phyloP scores from a whole-genome alignment of 1,140 invertebrate genomes.

The Pseudomyrmex sp. region DNA sequence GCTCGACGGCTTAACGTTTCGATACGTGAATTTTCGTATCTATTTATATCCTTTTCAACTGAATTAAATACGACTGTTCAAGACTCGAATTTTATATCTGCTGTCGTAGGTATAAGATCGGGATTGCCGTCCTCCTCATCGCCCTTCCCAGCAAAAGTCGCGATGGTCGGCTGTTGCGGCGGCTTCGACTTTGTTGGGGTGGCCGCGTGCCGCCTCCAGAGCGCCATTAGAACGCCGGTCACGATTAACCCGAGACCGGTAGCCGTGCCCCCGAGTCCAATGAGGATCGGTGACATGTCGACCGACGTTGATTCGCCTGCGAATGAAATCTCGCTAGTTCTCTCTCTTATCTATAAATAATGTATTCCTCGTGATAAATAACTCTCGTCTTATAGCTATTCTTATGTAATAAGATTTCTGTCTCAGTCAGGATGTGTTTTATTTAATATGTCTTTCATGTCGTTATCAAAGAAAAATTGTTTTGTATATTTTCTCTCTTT shows the following conservation, averaged over 20 bases:
- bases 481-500: not conserved
- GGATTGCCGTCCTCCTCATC: constrained; percentile 84
- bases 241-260: constrained; percentile 90
- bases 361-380: not conserved
- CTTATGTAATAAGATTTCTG: not conserved
- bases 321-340: constrained; percentile 36
- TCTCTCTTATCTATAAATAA: constrained; percentile 39
- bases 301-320: constrained; percentile 77
- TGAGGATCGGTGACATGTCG: constrained; percentile 88
- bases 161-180: constrained; percentile 81
- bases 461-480: not conserved
- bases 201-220: constrained; percentile 88
- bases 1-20: not conserved
- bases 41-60: not conserved
- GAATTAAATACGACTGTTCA: not conserved
- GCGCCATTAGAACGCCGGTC: constrained; percentile 90
- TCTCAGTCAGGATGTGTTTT: not conserved
- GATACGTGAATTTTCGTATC: not conserved
- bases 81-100: not conserved
- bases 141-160: constrained; percentile 81
- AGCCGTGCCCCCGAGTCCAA: constrained; percentile 90
- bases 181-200: constrained; percentile 86
- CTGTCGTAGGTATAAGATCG: constrained; percentile 83
- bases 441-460: not conserved
- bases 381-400: not conserved